A percentile compares a stretch with the other conserved stretches of the same genome.
Evolutionary conservation across 1,140 invertebrate genomes (phyloP).

Genomic region (Lepidurus packardi): DNA sequence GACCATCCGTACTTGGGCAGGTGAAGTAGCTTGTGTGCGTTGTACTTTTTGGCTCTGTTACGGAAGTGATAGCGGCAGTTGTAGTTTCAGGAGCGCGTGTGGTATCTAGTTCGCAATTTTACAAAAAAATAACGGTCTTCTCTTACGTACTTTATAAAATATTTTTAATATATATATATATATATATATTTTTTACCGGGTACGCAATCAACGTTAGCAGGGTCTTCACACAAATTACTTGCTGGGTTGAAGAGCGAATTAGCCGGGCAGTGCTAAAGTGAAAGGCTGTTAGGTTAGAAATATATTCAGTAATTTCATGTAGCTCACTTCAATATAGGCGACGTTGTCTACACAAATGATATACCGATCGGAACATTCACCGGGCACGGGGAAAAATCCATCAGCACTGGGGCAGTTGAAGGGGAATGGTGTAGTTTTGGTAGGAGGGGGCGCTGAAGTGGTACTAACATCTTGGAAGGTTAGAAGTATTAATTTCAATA

Average conservation of each 20-base stretch:
- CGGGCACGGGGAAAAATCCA: slow-evolving; percentile 30
- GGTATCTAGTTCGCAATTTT: neutral
- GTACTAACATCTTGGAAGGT: neutral
- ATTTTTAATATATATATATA: neutral
- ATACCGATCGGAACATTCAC: slow-evolving; percentile 1
- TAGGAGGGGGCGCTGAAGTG: neutral
- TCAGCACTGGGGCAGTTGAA: slow-evolving; percentile 25
- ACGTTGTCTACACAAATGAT: neutral
- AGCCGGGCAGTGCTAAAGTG: slow-evolving; percentile 23
- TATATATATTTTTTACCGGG: neutral
- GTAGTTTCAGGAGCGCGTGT: neutral
- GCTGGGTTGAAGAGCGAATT: slow-evolving; percentile 29
- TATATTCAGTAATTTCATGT: neutral
- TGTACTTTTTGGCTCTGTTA: neutral
- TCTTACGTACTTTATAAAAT: neutral
- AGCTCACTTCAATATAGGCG: neutral
- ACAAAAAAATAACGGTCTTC: neutral
- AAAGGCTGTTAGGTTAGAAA: neutral
- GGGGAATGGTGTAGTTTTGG: slow-evolving; percentile 3
- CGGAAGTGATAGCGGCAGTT: neutral
- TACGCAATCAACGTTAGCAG: neutral
- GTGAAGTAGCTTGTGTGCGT: neutral
- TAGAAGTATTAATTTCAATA: neutral
- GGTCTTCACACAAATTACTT: slow-evolving; percentile 14
- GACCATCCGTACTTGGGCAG: slow-evolving; percentile 28